Evolutionary conservation across 2,888 invertebrate species (phyloP), one percentile per base, ranked within the genome.

Genomic region (Hyposoter dolosus): DNA sequence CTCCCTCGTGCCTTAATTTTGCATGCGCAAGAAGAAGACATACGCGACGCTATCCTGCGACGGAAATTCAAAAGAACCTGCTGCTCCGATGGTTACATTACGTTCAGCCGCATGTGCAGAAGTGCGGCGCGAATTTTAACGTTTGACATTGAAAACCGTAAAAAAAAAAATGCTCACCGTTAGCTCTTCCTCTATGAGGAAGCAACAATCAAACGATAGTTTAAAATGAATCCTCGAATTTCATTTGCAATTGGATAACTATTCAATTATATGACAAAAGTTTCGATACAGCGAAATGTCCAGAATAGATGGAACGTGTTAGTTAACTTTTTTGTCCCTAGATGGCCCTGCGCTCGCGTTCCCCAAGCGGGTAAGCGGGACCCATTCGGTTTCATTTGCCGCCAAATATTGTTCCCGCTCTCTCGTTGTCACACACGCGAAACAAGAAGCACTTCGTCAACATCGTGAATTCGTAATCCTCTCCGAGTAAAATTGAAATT

Each of bases 321-420:
- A 28, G 3, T 28, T 3, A 19, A 12, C 6, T 19, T 6, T 23
- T 56, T 6, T 40, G 12, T 47, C 40, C 23, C 15, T 28, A 68
- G 78, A 78, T 78, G 68, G 50, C 40, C 32, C 32, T 35, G 19
- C 23, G 9, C 12, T 68, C 17, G n/a, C 23, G 9, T 78, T 78
- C 78, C 40, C 10, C 4, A 43, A 50, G 76, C 65, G 80, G 65
- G 40, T 17, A 66, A 50, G 76, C 65, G 28, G 28, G 80, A 53
- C 76, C n/a, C 56, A 40, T 79, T 85, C 68, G 82, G 28, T 78
- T 76, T 69, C 63, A 81, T 86, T 86, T 86, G 86, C 86, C 86
- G 86, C 86, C 86, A 86, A 86, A 86, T 86, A 83, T 77, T 60
- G n/a, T 60, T 83, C 80, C 81, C 81, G 74, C 75, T 82, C 66